phyloP scores from a whole-genome alignment of 2,888 invertebrate genomes.

The Tetropium fuscum region DNA sequence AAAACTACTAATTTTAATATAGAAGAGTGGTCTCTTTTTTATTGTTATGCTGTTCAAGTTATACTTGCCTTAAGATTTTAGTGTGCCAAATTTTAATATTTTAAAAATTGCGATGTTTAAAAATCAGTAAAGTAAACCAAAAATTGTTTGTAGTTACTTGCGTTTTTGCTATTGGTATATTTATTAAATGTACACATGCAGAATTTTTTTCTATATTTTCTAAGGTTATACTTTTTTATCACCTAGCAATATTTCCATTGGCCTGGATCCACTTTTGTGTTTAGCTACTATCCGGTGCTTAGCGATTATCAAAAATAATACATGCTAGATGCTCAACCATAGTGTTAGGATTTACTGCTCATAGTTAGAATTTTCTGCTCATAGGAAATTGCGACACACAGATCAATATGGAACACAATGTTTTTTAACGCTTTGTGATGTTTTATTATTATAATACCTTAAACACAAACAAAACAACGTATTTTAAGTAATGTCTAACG shows the following conservation, averaged over 20 bases:
- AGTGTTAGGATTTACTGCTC: no score
- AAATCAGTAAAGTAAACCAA: constrained; percentile 3
- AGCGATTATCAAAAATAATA: no score
- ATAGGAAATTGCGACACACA: no score
- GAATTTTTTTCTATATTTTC: not conserved
- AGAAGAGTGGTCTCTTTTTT: constrained; percentile 8
- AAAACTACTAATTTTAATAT: not conserved
- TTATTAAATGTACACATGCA: constrained; percentile 20
- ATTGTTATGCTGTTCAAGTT: not conserved
- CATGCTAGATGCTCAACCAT: no score
- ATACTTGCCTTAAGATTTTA: not conserved
- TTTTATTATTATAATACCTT: no score
- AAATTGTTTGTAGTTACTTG: constrained; percentile 2
- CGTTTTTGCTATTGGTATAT: constrained; percentile 28
- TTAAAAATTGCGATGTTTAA: not conserved
- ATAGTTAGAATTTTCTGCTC: no score
- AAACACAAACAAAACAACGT: no score
- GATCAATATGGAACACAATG: no score
- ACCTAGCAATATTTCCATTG: constrained; percentile 6
- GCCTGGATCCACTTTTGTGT: constrained; percentile 26
- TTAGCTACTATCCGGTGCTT: not conserved
- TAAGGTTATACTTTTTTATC: not conserved
- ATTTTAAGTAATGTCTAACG: no score
- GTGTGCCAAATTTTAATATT: not conserved
- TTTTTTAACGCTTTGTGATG: no score